A percentile compares a stretch with the other conserved stretches of the same genome.
These are phyloP conservation scores for Eucera pruinosa DNA, from an alignment of 2,888 invertebrate species.

Conservation along the genomic window DNA sequence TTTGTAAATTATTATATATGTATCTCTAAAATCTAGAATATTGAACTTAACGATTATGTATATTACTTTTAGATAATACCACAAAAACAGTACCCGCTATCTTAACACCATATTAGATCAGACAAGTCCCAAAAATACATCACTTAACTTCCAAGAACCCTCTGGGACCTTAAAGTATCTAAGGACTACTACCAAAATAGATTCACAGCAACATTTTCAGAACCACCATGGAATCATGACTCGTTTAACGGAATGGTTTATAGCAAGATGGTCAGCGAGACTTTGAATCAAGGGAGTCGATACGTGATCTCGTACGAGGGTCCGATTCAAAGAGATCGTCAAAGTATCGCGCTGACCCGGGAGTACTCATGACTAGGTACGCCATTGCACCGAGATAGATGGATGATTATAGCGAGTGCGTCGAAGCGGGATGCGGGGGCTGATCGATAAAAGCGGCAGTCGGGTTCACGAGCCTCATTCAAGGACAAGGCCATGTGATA, in stretches of 20 bases:
- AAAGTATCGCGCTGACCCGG: constrained; percentile 42
- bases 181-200: background rate
- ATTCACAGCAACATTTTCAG: background rate
- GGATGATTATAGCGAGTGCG: constrained; percentile 79
- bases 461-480: constrained; percentile 85
- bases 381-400: constrained; percentile 80
- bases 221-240: background rate
- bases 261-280: background rate
- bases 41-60: too few species aligned
- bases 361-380: constrained; percentile 71
- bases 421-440: constrained; percentile 83
- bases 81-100: background rate
- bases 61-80: background rate
- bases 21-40: too few species aligned
- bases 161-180: background rate
- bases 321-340: background rate
- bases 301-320: background rate
- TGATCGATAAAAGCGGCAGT: constrained; percentile 83
- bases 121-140: background rate
- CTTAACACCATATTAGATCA: too few species aligned
- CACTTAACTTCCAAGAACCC: background rate
- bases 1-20: too few species aligned
- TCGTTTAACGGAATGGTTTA: background rate
- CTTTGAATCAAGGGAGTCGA: background rate
- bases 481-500: constrained; percentile 87